These are phyloP conservation scores for Allolobophora icterica DNA, from an alignment of 2,888 invertebrate species.

Conservation along the genomic window DNA sequence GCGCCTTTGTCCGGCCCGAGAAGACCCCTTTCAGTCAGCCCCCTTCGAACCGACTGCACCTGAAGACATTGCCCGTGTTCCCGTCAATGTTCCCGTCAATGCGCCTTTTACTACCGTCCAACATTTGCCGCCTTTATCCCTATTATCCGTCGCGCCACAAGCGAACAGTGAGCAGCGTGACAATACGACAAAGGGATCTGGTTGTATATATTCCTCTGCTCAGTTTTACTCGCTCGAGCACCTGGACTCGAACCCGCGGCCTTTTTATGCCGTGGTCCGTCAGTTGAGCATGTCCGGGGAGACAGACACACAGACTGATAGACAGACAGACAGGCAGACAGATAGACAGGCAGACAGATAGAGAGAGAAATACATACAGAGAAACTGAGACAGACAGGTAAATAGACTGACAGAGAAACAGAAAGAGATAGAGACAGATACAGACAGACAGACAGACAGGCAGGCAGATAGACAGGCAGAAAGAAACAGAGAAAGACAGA, in stretches of 20 bases:
- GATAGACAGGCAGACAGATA: background rate
- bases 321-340: no score
- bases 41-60: background rate
- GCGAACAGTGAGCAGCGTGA: background rate
- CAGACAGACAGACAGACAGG: no score
- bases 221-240: background rate
- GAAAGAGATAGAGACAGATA: no score
- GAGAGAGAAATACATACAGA: background rate
- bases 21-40: background rate
- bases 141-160: background rate
- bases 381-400: background rate
- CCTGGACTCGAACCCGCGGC: background rate
- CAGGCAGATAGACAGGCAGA: no score
- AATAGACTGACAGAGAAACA: no score
- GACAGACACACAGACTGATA: no score
- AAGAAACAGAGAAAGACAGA: no score
- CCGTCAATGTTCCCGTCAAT: background rate
- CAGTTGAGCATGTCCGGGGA: background rate
- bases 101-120: background rate
- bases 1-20: background rate
- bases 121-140: background rate
- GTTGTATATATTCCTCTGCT: background rate
- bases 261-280: background rate
- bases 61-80: background rate
- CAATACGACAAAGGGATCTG: background rate